These are phyloP conservation scores for Frieseomelitta varia DNA, from an alignment of 1,140 invertebrate species.

Conservation along the genomic window DNA sequence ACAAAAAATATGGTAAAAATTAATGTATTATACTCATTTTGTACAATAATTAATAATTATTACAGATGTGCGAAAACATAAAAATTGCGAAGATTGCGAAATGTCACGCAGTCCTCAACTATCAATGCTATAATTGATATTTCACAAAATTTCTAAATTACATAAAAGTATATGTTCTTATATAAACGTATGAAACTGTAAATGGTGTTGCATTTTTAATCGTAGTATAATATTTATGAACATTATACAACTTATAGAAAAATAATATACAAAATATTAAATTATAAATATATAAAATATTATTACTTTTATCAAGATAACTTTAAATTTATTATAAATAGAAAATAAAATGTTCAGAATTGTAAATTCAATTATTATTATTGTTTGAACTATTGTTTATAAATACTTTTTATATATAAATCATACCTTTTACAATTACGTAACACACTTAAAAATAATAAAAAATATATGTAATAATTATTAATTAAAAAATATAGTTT, in stretches of 20 bases:
- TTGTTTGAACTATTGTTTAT: neutral
- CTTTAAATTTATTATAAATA: neutral
- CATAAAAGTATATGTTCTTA: neutral
- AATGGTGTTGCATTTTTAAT: constrained; percentile 34
- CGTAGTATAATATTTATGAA: neutral
- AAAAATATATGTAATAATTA: neutral
- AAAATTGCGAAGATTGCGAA: neutral
- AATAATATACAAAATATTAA: constrained; percentile 2
- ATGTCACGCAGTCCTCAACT: neutral
- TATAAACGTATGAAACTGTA: constrained; percentile 8
- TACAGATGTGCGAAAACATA: neutral
- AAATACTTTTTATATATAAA: neutral
- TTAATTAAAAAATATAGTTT: neutral
- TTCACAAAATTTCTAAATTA: neutral
- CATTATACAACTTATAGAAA: neutral
- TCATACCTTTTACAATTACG: neutral
- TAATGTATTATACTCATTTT: neutral
- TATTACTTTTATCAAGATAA: neutral
- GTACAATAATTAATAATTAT: neutral
- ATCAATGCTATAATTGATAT: neutral
- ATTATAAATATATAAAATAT: neutral
- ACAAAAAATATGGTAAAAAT: neutral
- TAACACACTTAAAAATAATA: neutral
- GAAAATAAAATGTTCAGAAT: constrained; percentile 4
- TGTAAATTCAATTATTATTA: neutral